These are phyloP conservation scores for Hyperoplus lanceolatus DNA, from an alignment of 2,797 vertebrate species.

Conservation along the genomic window DNA sequence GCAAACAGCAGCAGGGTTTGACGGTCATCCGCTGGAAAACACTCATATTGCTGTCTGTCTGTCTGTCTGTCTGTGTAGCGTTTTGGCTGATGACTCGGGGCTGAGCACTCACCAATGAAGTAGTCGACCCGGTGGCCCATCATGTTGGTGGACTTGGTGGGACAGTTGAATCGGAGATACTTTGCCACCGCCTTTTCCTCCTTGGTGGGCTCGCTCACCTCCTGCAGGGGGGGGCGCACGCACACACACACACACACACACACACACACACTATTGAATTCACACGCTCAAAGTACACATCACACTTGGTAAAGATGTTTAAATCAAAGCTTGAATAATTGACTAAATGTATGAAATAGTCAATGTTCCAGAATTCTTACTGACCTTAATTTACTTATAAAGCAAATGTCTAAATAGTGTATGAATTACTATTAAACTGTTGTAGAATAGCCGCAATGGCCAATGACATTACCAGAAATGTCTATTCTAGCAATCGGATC, in stretches of 20 bases:
- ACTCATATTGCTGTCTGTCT: too few relatives aligned
- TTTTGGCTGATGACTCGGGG: neutral
- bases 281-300: too few relatives aligned
- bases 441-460: neutral
- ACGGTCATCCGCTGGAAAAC: neutral
- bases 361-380: neutral
- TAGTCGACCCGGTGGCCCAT: conserved; percentile 98
- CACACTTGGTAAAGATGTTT: neutral
- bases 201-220: conserved; percentile 97
- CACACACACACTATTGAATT: conserved; percentile 1
- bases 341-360: neutral
- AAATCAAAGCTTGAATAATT: neutral
- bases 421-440: neutral
- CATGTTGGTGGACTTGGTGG: conserved; percentile 99
- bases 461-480: neutral
- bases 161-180: conserved; percentile 97
- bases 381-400: neutral
- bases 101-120: conserved; percentile 91
- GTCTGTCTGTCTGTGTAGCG: neutral
- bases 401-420: neutral
- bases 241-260: conserved; percentile 10
- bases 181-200: conserved; percentile 99
- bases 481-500: neutral
- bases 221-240: conserved; percentile 81
- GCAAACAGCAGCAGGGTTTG: neutral